Evolutionary conservation across 2,113 vertebrate species (phyloP).

Genomic region (Psittacara wagleri): DNA sequence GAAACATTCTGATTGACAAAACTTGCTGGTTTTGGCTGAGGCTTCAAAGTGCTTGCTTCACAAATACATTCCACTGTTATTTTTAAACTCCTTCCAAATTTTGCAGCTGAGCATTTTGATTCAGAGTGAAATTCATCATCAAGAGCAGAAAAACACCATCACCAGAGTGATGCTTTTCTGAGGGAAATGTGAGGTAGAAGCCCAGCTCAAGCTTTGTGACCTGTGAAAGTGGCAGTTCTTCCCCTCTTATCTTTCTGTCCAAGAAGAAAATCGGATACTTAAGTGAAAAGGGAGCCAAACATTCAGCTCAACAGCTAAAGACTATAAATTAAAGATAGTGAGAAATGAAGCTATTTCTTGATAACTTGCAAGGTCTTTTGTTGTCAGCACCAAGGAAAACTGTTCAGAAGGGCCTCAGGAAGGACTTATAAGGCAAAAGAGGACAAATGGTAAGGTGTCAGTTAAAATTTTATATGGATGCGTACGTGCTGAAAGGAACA

Average conservation of each 20-base stretch:
- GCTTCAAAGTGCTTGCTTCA: neutral
- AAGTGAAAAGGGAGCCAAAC: neutral
- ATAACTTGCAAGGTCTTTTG: neutral
- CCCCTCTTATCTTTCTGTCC: neutral
- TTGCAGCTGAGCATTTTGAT: conserved; percentile 14
- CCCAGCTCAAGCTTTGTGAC: neutral
- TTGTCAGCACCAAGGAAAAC: neutral
- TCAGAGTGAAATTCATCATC: neutral
- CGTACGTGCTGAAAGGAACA: neutral
- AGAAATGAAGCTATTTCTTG: neutral
- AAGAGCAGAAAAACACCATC: neutral
- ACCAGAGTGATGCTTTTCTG: neutral
- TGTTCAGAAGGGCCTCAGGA: neutral
- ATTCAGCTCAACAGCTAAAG: neutral
- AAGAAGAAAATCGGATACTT: neutral
- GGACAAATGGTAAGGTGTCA: neutral
- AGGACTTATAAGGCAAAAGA: neutral
- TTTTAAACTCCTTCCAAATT: conserved; percentile 29
- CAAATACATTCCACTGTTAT: neutral
- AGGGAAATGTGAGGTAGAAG: neutral
- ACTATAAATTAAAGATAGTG: neutral
- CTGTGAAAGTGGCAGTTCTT: neutral
- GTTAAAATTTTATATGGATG: neutral
- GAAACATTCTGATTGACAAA: conserved; percentile 31
- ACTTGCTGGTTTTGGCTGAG: neutral